These are phyloP conservation scores for Nomada goodeniana DNA, from an alignment of 2,888 invertebrate genomes.

Conservation along the genomic window DNA sequence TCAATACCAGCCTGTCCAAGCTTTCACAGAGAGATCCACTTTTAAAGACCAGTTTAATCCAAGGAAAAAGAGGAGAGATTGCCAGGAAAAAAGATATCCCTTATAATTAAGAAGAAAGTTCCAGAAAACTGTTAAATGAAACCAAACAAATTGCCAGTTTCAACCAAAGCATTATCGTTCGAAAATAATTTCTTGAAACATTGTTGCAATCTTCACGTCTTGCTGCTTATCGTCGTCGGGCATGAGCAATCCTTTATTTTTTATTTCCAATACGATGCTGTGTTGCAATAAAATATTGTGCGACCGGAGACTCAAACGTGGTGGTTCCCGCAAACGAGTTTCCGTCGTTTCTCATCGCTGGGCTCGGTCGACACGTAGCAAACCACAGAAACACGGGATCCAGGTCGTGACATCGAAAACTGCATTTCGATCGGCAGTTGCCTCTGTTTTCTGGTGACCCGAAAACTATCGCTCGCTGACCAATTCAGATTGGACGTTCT, in stretches of 20 bases:
- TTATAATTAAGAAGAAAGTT: constrained; percentile 60
- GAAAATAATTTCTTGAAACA: neutral
- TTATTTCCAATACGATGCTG: neutral
- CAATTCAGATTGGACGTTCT: constrained; percentile 40
- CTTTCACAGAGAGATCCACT: constrained; percentile 56
- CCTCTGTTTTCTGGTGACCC: constrained; percentile 69
- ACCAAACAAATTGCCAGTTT: neutral
- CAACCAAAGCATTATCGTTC: neutral
- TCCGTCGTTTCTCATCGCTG: constrained; percentile 44
- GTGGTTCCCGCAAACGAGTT: constrained; percentile 18
- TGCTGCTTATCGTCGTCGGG: neutral
- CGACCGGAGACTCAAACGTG: constrained; percentile 9
- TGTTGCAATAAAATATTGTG: constrained; percentile 1
- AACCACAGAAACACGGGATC: constrained; percentile 56
- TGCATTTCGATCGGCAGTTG: constrained; percentile 73
- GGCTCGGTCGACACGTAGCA: constrained; percentile 35
- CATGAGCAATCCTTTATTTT: neutral
- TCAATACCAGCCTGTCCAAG: constrained; percentile 41
- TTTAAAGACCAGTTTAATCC: constrained; percentile 56
- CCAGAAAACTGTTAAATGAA: neutral
- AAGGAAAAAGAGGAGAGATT: constrained; percentile 27
- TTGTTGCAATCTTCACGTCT: neutral
- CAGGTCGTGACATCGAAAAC: constrained; percentile 76
- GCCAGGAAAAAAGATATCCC: constrained; percentile 16
- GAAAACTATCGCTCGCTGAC: constrained; percentile 54